phyloP scores from a whole-genome alignment of 2,113 vertebrate species.

The Gallinago jamesoni region DNA sequence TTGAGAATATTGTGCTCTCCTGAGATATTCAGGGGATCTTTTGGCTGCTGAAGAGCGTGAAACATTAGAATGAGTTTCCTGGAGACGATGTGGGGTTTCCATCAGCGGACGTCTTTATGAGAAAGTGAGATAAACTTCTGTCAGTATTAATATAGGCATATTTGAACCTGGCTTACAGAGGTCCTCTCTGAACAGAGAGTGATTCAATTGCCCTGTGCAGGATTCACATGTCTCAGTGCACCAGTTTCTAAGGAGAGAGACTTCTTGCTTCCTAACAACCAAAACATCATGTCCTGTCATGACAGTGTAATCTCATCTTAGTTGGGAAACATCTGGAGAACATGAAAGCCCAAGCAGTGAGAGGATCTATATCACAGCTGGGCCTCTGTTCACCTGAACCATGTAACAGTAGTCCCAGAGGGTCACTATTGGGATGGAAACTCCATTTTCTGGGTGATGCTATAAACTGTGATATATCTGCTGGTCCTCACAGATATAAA shows the following conservation, averaged over 20 bases:
- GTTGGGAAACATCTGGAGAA: neutral
- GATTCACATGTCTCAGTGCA: too few relatives aligned
- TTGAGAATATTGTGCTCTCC: neutral
- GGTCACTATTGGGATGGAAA: neutral
- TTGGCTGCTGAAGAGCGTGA: neutral
- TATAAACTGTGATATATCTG: neutral
- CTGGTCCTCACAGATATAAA: neutral
- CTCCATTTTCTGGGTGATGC: neutral
- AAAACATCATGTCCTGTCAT: neutral
- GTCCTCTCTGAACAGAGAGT: neutral
- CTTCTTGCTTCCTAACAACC: accelerated
- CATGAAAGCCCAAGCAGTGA: neutral
- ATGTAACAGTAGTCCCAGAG: too few relatives aligned
- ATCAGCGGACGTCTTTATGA: neutral
- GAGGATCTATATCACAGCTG: neutral
- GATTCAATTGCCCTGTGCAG: accelerated
- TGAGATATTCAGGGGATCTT: neutral
- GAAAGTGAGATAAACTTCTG: neutral
- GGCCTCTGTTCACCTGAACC: neutral
- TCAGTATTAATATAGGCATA: accelerated
- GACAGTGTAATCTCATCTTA: neutral
- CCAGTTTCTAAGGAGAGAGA: neutral
- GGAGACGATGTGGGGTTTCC: neutral
- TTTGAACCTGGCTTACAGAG: neutral
- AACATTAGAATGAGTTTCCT: neutral